phyloP scores from a whole-genome alignment of 2,888 invertebrate genomes.

The Acanthosepion pharaonis region DNA sequence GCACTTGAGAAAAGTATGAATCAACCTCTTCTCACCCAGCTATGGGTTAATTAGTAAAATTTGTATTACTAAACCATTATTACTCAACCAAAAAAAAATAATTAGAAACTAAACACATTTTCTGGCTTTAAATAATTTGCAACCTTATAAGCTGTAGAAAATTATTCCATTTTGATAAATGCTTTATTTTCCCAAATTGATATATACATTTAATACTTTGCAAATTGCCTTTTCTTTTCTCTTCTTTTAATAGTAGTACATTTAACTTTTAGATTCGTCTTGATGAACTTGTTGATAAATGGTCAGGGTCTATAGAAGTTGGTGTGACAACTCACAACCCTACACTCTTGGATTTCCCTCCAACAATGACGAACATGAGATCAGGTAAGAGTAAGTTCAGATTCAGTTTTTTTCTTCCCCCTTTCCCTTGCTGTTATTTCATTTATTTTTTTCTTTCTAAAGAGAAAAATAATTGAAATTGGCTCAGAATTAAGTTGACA shows the following conservation, averaged over 20 bases:
- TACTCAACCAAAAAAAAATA: no score
- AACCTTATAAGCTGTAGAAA: no score
- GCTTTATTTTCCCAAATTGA: not conserved
- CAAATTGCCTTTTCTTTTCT: not conserved
- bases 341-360: conserved; percentile 89
- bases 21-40: no score
- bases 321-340: conserved; percentile 92
- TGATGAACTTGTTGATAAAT: conserved; percentile 73
- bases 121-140: no score
- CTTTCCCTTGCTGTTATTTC: not conserved
- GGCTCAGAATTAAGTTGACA: no score
- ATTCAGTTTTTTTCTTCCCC: not conserved
- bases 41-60: no score
- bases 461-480: not conserved
- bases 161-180: not conserved
- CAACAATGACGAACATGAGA: conserved; percentile 97
- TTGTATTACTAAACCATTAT: no score
- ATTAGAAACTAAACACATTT: no score
- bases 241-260: not conserved
- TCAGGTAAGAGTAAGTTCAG: conserved; percentile 79
- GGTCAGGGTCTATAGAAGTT: conserved; percentile 75
- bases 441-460: not conserved
- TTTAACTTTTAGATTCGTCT: conserved; percentile 79
- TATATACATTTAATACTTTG: not conserved
- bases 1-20: no score